Evolutionary conservation across 2,797 vertebrate species (phyloP), one percentile per base, ranked within the genome.

Genomic region (Rhinatrema bivittatum): DNA sequence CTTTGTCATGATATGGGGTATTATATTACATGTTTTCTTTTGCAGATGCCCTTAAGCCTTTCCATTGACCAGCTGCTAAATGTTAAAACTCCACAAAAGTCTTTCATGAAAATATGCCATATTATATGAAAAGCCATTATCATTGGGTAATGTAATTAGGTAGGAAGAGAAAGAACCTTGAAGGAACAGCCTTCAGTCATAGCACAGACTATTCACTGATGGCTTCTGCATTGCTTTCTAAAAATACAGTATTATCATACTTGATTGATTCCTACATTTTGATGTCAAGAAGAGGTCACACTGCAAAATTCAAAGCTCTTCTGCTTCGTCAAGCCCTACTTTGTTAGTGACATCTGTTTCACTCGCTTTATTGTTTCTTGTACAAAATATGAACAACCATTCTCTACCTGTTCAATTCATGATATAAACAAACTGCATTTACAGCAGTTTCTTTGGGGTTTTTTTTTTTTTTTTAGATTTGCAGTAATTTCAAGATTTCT

Each of bases 1-100:
- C n/a, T n/a, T n/a, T n/a, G n/a, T n/a, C n/a, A n/a, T n/a, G 7
- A 27, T 3, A 4, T 36, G 1, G 0, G 22, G n/a, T 24, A 1
- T 18, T 25, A 25, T 25, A 7, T 10, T 23, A 22, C 24, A 27
- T 3, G 14, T 3, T 11, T 38, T 42, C n/a, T 43, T 19, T 39
- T 7, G 10, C 4, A 6, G 10, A 2, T 7, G 2, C 6, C 34
- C 18, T 43, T 14, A 8, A n/a, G n/a, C n/a, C 20, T 5, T 16
- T n/a, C 8, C 26, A 4, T 21, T 40, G 4, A 3, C 27, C 5
- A 25, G 9, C 37, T 34, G 13, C 13, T 20, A 20, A n/a, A 35
- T 13, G 9, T 32, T 18, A 21, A 34, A 36, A 30, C 31, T 8
- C 13, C 18, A 5, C 30, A 22, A 33, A 15, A 26, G 7, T 0